Percentiles rank a stretch among this genome's conserved stretches.
Conservation (phyloP, 1,140 invertebrate genomes). For the Gyrodactylus bullatarudis region DNA sequence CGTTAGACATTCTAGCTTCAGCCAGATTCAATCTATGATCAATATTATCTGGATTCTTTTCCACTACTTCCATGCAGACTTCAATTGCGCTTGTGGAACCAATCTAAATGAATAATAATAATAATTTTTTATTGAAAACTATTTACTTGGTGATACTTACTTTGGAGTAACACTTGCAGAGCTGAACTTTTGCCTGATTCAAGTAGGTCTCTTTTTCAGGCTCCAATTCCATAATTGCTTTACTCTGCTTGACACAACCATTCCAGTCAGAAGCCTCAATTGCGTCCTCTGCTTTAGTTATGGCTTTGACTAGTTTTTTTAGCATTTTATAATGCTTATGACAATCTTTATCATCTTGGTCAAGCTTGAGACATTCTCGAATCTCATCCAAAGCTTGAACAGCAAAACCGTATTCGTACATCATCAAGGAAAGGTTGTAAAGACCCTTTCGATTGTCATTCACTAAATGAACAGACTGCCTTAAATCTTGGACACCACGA, state of each 20-base stretch:
- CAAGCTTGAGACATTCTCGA: constrained; percentile 74
- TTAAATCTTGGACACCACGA: neutral
- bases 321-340: constrained; percentile 82
- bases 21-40: constrained; percentile 52
- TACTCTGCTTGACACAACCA: constrained; percentile 38
- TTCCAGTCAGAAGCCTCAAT: constrained; percentile 33
- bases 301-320: constrained; percentile 60
- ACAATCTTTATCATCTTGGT: constrained; percentile 83
- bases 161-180: constrained; percentile 16
- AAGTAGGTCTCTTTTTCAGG: constrained; percentile 27
- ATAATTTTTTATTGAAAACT: no score
- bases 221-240: constrained; percentile 29
- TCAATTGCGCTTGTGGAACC: constrained; percentile 23
- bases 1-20: constrained; percentile 52
- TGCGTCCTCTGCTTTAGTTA: constrained; percentile 35
- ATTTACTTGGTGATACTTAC: constrained; percentile 12
- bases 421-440: constrained; percentile 39
- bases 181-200: constrained; percentile 29
- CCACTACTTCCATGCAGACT: constrained; percentile 41
- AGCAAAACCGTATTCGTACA: constrained; percentile 61
- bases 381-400: constrained; percentile 62
- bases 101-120: neutral
- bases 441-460: constrained; percentile 62
- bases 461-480: constrained; percentile 22
- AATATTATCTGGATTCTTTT: constrained; percentile 31